Evolutionary conservation across 2,888 invertebrate genomes (phyloP).

Genomic region (Neoaliturus tenellus): DNA sequence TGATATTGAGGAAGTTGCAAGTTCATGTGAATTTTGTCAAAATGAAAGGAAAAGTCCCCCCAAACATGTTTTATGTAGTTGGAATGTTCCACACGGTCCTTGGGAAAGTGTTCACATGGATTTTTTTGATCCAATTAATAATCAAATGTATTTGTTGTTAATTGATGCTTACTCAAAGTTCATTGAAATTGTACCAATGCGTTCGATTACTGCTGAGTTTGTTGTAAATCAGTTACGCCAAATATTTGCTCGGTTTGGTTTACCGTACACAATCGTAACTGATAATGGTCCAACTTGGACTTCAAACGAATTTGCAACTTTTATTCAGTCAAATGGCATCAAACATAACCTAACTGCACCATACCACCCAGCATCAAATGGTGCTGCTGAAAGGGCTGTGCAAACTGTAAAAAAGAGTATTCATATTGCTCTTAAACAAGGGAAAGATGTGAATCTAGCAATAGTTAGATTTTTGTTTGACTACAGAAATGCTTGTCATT

Average conservation of each 20-base stretch:
- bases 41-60: neutral
- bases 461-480: neutral
- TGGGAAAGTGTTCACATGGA: conserved; percentile 54
- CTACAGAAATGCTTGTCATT: conserved; percentile 28
- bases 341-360: conserved; percentile 8
- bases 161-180: conserved; percentile 53
- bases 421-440: neutral
- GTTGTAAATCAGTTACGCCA: neutral
- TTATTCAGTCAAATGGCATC: neutral
- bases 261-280: conserved; percentile 33
- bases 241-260: conserved; percentile 47
- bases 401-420: conserved; percentile 19
- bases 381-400: conserved; percentile 21
- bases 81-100: neutral
- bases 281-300: conserved; percentile 51
- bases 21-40: neutral
- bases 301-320: conserved; percentile 55
- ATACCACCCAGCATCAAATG: conserved; percentile 29
- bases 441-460: neutral
- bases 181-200: conserved; percentile 36
- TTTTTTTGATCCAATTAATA: conserved; percentile 51
- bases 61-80: neutral
- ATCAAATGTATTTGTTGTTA: conserved; percentile 46
- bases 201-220: neutral
- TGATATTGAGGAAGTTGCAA: neutral